Conservation (phyloP, 2,888 invertebrate species). For the Drosophila robusta region DNA sequence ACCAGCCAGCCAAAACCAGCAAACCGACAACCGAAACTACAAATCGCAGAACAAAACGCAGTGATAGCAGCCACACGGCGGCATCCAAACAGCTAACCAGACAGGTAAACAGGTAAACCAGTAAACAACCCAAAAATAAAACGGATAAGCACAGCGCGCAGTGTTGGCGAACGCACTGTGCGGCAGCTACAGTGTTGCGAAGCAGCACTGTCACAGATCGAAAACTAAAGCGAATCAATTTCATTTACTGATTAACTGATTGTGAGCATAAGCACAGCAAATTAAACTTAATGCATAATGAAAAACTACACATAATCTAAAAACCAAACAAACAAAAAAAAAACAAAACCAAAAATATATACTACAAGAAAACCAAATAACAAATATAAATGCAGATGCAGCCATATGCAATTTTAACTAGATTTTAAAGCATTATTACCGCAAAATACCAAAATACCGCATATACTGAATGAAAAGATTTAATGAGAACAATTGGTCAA, state of each 20-base stretch:
- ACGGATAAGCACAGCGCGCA: slow-evolving; percentile 21
- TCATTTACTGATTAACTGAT: slow-evolving; percentile 61
- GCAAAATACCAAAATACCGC: slow-evolving; percentile 66
- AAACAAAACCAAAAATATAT: slow-evolving; percentile 47
- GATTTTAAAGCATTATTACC: slow-evolving; percentile 80
- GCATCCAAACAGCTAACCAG: slow-evolving; percentile 42
- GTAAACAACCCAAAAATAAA: slow-evolving; percentile 10
- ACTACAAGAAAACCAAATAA: slow-evolving; percentile 65
- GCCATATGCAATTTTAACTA: slow-evolving; percentile 80
- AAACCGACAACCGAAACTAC: slow-evolving; percentile 38
- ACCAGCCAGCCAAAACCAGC: slow-evolving; percentile 24
- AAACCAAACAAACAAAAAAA: slow-evolving; percentile 27
- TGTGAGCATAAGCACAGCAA: slow-evolving; percentile 50
- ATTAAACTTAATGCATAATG: slow-evolving; percentile 39
- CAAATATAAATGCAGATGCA: slow-evolving; percentile 75
- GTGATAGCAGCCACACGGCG: slow-evolving; percentile 13
- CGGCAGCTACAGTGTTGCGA: slow-evolving; percentile 40
- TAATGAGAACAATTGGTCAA: slow-evolving; percentile 59
- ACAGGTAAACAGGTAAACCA: slow-evolving; percentile 43
- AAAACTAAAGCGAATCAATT: slow-evolving; percentile 44
- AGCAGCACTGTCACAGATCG: slow-evolving; percentile 31
- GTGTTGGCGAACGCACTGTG: slow-evolving; percentile 43
- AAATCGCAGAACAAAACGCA: slow-evolving; percentile 35
- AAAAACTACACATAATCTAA: slow-evolving; percentile 39
- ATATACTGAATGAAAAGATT: slow-evolving; percentile 57